Percentiles rank a stretch among this genome's conserved stretches.
These are phyloP conservation scores for Drosophila serrata DNA, from an alignment of 1,140 invertebrate species.

Conservation along the genomic window DNA sequence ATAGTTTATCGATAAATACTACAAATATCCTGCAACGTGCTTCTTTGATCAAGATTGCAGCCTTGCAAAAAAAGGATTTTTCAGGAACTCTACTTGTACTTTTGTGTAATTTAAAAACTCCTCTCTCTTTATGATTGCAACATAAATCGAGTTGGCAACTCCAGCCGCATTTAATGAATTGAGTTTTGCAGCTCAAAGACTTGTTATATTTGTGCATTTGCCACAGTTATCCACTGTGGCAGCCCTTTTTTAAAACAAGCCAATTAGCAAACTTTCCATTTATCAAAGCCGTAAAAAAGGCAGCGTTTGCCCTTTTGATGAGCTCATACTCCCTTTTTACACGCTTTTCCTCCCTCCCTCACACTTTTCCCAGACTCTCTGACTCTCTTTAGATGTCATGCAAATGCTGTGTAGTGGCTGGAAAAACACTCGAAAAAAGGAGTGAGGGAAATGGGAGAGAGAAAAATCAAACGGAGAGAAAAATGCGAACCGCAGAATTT, in stretches of 20 bases:
- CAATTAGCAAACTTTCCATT: conserved; percentile 74
- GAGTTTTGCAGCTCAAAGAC: conserved; percentile 29
- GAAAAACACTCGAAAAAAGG: conserved; percentile 63
- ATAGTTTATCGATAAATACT: neutral
- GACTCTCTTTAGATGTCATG: conserved; percentile 40
- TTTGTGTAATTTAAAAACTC: neutral
- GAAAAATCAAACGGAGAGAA: conserved; percentile 39
- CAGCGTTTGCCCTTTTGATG: conserved; percentile 46
- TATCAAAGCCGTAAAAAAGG: conserved; percentile 45
- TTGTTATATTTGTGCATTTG: conserved; percentile 21
- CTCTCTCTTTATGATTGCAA: neutral
- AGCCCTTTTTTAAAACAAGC: conserved; percentile 37
- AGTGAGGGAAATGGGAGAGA: neutral
- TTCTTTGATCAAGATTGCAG: neutral
- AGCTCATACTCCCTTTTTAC: conserved; percentile 8
- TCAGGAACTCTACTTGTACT: too few relatives aligned
- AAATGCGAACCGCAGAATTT: conserved; percentile 73
- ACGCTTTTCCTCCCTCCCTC: conserved; percentile 1
- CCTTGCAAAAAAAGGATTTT: neutral
- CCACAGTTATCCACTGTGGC: conserved; percentile 19
- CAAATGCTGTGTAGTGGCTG: conserved; percentile 66
- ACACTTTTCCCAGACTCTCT: neutral
- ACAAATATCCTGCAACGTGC: neutral
- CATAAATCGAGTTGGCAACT: conserved; percentile 10
- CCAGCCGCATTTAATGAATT: conserved; percentile 23